phyloP scores from a whole-genome alignment of 2,888 invertebrate species.

The Pediacus dermestoides region DNA sequence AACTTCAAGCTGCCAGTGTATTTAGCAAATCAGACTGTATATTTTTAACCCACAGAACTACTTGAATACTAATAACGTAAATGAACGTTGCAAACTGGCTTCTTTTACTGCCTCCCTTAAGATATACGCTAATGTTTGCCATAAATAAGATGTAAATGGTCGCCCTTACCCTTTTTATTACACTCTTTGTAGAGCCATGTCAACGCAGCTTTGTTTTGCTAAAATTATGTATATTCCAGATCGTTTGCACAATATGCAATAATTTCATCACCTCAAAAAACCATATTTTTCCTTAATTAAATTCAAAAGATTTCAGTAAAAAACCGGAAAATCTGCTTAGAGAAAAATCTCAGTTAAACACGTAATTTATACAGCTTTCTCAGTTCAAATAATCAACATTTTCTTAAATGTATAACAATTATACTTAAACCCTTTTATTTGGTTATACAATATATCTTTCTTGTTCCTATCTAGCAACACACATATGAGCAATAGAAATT shows the following conservation, averaged over 20 bases:
- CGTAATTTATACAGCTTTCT: too few relatives aligned
- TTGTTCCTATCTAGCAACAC: not conserved
- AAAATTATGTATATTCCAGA: too few relatives aligned
- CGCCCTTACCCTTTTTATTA: conserved; percentile 13
- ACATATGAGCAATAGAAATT: conserved; percentile 4
- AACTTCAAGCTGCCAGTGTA: too few relatives aligned
- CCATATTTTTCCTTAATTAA: too few relatives aligned
- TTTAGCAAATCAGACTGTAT: conserved; percentile 8
- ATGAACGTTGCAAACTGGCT: conserved; percentile 15
- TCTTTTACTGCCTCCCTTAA: conserved; percentile 14
- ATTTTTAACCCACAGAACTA: conserved; percentile 10
- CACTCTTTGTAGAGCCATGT: conserved; percentile 6
- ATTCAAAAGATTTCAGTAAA: too few relatives aligned
- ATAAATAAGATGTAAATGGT: conserved; percentile 26
- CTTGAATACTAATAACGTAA: conserved; percentile 22
- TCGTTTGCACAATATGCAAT: too few relatives aligned
- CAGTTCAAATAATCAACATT: too few relatives aligned
- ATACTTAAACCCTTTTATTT: too few relatives aligned
- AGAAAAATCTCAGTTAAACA: not conserved
- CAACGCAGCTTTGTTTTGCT: conserved; percentile 9
- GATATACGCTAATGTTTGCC: conserved; percentile 20
- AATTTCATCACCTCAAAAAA: too few relatives aligned
- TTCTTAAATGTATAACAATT: too few relatives aligned
- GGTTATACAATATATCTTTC: not conserved
- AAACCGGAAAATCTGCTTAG: too few relatives aligned